Evolutionary conservation across 1,140 invertebrate genomes (phyloP), one percentile per base, ranked within the genome.

Genomic region (Anastrepha obliqua): DNA sequence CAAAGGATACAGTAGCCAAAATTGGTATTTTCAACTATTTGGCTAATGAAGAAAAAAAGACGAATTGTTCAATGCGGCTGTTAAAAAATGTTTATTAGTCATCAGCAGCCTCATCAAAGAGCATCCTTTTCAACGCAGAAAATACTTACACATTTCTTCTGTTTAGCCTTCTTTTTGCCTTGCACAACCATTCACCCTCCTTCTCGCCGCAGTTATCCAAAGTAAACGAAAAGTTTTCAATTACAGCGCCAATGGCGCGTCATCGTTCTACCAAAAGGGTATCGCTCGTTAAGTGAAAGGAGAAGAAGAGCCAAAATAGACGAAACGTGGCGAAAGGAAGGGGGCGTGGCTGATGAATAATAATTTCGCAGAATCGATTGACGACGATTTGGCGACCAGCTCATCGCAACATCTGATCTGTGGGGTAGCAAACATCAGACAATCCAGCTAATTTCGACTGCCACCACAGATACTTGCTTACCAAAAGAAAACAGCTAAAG

Each of bases 141-240:
- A 1, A 15, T 55, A 13, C 60, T 62, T 62, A 15, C 60, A 13
- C 60, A 62, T 62, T 17, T 17, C 60, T 2, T n/a, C 15, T 13
- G n/a, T 13, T 17, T 62, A 8, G 60, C 5, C 60, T 55, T 4
- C 60, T 17, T n/a, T n/a, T n/a, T 15, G 60, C 7, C 64, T 5
- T 67, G 64, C 8, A 8, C 13, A 11, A 44, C 2, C 44, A 6
- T 15, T 15, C 47, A 20, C 74, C n/a, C 2, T 55, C 2, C 44
- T 9, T 67, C 17, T 17, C 9, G 44, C 70, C 17, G 44, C 51
- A 20, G 9, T 20, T 55, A 55, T n/a, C 20, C 74, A 81, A 81
- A 55, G 74, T 51, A 55, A 81, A 81, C 7, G 74, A 81, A 81
- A 55, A 81, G 42, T 81, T 81, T 81, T 81, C 74, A 81, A 81